Evolutionary conservation across 2,113 vertebrate species (phyloP).

Genomic region (Apodemus sylvaticus): DNA sequence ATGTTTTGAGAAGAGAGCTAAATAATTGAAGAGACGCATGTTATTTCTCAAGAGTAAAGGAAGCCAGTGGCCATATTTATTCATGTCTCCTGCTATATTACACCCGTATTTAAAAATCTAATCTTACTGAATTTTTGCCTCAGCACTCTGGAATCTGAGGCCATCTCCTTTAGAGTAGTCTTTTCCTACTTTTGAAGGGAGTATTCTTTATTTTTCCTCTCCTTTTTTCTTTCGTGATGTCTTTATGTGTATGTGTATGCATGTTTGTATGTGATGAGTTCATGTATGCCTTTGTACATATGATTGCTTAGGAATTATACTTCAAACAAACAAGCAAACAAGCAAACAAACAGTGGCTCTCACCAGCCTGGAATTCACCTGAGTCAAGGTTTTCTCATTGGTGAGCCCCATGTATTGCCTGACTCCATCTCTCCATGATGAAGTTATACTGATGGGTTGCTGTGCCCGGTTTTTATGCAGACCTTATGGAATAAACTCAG

Average conservation of each 20-base stretch:
- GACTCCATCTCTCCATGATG: background rate
- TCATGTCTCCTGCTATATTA: background rate
- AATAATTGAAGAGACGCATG: background rate
- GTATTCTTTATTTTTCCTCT: background rate
- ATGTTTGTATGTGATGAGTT: too few relatives aligned
- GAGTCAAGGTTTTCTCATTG: background rate
- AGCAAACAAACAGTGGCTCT: background rate
- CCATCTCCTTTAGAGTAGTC: background rate
- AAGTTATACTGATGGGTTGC: background rate
- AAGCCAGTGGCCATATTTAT: background rate
- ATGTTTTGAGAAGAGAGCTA: background rate
- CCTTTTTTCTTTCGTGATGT: background rate
- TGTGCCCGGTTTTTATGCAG: background rate
- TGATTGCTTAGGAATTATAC: too few relatives aligned
- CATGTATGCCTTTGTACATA: background rate
- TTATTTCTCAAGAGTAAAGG: background rate
- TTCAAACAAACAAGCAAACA: too few relatives aligned
- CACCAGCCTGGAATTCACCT: background rate
- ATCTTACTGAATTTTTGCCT: background rate
- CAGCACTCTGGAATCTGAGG: background rate
- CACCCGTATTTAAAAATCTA: background rate
- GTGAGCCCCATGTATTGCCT: background rate
- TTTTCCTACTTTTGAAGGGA: background rate
- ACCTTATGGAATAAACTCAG: background rate
- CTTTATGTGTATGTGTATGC: background rate